Evolutionary conservation across 1,140 invertebrate species (phyloP).

Genomic region (Drosophila mauritiana): DNA sequence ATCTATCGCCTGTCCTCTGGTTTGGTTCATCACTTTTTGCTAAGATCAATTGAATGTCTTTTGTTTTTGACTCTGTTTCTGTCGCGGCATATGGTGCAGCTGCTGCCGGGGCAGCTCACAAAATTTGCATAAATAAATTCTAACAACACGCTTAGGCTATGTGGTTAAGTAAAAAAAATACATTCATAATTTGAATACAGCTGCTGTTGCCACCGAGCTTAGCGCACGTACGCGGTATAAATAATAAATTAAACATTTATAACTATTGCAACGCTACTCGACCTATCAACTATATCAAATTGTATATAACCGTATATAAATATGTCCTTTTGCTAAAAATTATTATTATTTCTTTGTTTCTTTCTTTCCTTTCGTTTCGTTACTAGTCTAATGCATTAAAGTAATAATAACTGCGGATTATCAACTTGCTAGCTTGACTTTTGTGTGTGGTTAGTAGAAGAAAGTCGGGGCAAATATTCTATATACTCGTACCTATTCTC

Average conservation of each 20-base stretch:
- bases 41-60: slow-evolving; percentile 64
- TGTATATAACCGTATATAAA: slow-evolving; percentile 76
- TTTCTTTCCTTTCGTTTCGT: slow-evolving; percentile 16
- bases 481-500: slow-evolving; percentile 58
- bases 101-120: slow-evolving; percentile 19
- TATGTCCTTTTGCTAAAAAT: slow-evolving; percentile 80
- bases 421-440: slow-evolving; percentile 64
- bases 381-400: slow-evolving; percentile 78
- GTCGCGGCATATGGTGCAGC: slow-evolving; percentile 4
- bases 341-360: slow-evolving; percentile 56
- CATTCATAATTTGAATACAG: slow-evolving; percentile 43
- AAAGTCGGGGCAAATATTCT: slow-evolving; percentile 70
- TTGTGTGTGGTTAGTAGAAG: slow-evolving; percentile 53
- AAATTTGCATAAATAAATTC: slow-evolving; percentile 74
- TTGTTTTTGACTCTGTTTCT: slow-evolving; percentile 12
- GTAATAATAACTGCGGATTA: slow-evolving; percentile 81
- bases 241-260: slow-evolving; percentile 82
- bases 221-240: slow-evolving; percentile 59
- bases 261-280: slow-evolving; percentile 80
- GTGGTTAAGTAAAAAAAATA: slow-evolving; percentile 43
- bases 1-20: slow-evolving; percentile 38
- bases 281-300: slow-evolving; percentile 79
- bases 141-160: slow-evolving; percentile 70
- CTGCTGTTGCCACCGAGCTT: slow-evolving; percentile 27
- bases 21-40: slow-evolving; percentile 39